Percentiles rank a stretch among this genome's conserved stretches.
phyloP scores from a whole-genome alignment of 2,888 invertebrate species.

The Polydrusus pterygomalis region DNA sequence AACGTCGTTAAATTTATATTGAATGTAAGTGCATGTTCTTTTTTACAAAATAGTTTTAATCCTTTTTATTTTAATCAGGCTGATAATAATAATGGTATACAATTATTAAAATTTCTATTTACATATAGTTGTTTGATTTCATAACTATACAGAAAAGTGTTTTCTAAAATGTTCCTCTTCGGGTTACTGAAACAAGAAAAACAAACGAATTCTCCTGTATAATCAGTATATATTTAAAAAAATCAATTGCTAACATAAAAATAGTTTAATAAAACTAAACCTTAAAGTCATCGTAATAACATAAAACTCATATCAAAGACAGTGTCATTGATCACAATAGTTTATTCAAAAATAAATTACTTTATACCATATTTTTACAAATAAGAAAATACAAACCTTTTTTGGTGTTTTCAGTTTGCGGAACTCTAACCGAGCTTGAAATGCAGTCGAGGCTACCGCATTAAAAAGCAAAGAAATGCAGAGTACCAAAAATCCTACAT shows the following conservation, averaged over 20 bases:
- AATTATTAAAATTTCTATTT: too few relatives aligned
- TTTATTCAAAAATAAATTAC: conserved; percentile 12
- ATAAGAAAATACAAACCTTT: not conserved
- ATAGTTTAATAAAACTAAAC: conserved; percentile 26
- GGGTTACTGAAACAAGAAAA: not conserved
- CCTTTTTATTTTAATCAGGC: not conserved
- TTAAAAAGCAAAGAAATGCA: too few relatives aligned
- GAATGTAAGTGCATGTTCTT: not conserved
- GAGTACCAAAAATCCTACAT: too few relatives aligned
- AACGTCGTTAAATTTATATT: not conserved
- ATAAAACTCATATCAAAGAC: conserved; percentile 11
- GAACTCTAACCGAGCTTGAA: too few relatives aligned
- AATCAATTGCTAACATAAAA: conserved; percentile 9
- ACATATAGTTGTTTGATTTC: too few relatives aligned
- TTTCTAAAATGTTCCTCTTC: not conserved
- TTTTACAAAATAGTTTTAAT: not conserved
- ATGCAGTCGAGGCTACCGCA: too few relatives aligned
- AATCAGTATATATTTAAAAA: conserved; percentile 17
- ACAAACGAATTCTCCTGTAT: not conserved
- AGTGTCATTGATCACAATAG: conserved; percentile 21
- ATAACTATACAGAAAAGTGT: not conserved
- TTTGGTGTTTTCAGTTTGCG: too few relatives aligned
- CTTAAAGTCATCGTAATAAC: conserved; percentile 14
- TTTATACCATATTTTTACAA: not conserved
- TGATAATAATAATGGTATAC: not conserved